A percentile compares a stretch with the other conserved stretches of the same genome.
phyloP scores from a whole-genome alignment of 2,888 invertebrate genomes.

The Oegoconia quadripuncta region DNA sequence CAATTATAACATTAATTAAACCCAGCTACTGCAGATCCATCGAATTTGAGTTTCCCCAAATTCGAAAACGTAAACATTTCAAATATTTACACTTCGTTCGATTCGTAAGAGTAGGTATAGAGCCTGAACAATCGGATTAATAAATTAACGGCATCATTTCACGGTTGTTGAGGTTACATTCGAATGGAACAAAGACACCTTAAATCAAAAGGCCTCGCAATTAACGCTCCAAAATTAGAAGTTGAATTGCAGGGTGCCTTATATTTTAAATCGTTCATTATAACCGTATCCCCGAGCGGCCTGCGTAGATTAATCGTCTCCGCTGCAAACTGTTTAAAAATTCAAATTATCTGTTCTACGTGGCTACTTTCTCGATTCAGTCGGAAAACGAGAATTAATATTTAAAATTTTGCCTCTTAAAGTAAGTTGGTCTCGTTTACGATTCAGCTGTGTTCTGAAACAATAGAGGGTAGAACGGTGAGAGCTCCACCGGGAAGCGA shows the following conservation, averaged over 20 bases:
- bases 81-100: slow-evolving; percentile 5
- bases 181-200: slow-evolving; percentile 18
- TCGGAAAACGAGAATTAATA: slow-evolving; percentile 50
- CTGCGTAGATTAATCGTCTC: slow-evolving; percentile 48
- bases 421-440: slow-evolving; percentile 17
- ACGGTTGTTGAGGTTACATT: slow-evolving; percentile 6
- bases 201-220: slow-evolving; percentile 28
- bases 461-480: slow-evolving; percentile 21
- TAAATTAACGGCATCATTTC: slow-evolving; percentile 7
- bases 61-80: slow-evolving; percentile 4
- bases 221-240: slow-evolving; percentile 32
- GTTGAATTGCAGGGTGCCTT: slow-evolving; percentile 23
- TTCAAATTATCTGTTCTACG: slow-evolving; percentile 56
- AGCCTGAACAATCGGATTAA: slow-evolving; percentile 3
- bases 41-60: slow-evolving; percentile 2
- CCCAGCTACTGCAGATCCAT: slow-evolving; percentile 5
- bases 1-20: slow-evolving; percentile 8
- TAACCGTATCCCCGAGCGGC: slow-evolving; percentile 28
- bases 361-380: slow-evolving; percentile 43
- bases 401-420: slow-evolving; percentile 40
- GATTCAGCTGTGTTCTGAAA: slow-evolving; percentile 11
- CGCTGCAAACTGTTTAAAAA: slow-evolving; percentile 54
- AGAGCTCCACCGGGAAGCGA: slow-evolving; percentile 31
- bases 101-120: slow-evolving; percentile 1
- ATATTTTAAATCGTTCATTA: slow-evolving; percentile 31